Evolutionary conservation across 1,140 invertebrate genomes (phyloP).

Genomic region (Brachionus rotundiformis): DNA sequence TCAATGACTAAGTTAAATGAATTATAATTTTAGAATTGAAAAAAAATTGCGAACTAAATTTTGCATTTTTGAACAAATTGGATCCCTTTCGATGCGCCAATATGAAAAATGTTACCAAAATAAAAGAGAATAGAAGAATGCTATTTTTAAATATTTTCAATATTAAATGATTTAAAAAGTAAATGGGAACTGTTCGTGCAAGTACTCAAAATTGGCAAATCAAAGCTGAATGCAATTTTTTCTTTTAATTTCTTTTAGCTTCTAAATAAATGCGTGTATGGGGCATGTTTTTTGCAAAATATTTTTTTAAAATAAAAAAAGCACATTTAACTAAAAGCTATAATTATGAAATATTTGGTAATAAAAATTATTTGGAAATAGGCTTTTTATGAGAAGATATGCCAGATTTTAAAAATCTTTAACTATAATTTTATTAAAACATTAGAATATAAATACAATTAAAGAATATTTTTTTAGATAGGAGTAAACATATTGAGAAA

Average conservation of each 20-base stretch:
- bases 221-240: neutral
- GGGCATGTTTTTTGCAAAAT: neutral
- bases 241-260: conserved; percentile 1
- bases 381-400: neutral
- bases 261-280: conserved; percentile 14
- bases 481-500: neutral
- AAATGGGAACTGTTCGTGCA: neutral
- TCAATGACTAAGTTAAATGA: neutral
- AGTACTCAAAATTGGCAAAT: neutral
- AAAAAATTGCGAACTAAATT: neutral
- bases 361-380: neutral
- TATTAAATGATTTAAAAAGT: neutral
- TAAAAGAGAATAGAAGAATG: neutral
- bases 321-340: neutral
- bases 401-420: neutral
- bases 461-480: neutral
- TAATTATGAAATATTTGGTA: neutral
- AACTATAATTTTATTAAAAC: no score
- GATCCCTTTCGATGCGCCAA: neutral
- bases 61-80: neutral
- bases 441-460: neutral
- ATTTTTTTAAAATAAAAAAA: neutral
- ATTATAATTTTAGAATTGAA: neutral
- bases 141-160: neutral
- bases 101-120: neutral